Base-by-base conservation (phyloP, 2,888 invertebrate genomes). In the Apotomis betuletana region DNA sequence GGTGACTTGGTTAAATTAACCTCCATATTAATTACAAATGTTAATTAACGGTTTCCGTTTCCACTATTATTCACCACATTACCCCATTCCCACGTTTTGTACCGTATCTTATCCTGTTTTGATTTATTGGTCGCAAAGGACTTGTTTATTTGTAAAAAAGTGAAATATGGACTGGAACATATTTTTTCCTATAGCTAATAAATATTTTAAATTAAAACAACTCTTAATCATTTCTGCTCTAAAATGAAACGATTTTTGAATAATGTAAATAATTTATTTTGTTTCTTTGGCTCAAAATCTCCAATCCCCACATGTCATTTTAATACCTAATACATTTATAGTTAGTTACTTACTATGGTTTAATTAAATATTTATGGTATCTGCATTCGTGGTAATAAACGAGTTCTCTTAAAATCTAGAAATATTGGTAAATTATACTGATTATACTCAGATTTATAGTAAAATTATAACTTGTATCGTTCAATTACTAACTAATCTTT, bases 201-300 rank as follows among this genome's bases (percentile, higher is more conserved):
- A 70, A 70, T 60, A 59, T 49, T 60, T 70, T 46, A 46, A 60
- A 60, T 52, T 52, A 60, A 59, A 52, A 8, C 2, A 1, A 27
- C 15, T 60, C 27, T 27, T 27, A 27, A 49, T 60, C 4, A 9
- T 60, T 60, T 55, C 8, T 44, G 6, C 10, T 13, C 1, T 75
- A 75, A 74, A 76, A 73, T 76, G 3, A 73, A 74, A 75, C 74
- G 70, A 74, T 70, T 54, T 38, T 59, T 27, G 5, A 4, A 54
- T 62, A 49, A n/a, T 58, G 13, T 67, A 57, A 73, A 69, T 74
- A 76, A 73, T 72, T 75, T 75, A 74, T 76, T 65, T 65, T 73
- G 54, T 8, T 64, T 85, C 86, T 85, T 85, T 86, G 86, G 85
- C 83, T 83, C 76, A 77, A 76, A 77, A 77, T 76, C 75, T 80